These are phyloP conservation scores for Caenorhabditis sulstoni DNA, from an alignment of 2,888 invertebrate genomes.

Conservation along the genomic window DNA sequence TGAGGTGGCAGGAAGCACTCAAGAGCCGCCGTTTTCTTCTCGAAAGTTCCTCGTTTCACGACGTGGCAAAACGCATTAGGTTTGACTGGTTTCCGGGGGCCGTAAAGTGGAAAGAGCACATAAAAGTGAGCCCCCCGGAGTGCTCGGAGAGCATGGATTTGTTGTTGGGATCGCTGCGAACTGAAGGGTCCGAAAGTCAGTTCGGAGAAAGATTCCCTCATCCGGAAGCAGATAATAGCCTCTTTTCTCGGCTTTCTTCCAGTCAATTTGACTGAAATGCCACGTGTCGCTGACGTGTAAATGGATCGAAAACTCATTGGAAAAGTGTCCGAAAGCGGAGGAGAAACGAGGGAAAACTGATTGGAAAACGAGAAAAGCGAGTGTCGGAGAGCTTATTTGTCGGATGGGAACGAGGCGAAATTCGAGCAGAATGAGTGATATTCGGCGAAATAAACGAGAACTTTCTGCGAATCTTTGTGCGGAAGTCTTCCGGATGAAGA, in stretches of 20 bases:
- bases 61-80: neutral
- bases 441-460: neutral
- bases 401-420: neutral
- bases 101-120: neutral
- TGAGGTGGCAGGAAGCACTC: neutral
- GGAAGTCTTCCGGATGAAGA: too few species aligned
- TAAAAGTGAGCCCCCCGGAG: too few species aligned
- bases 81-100: neutral
- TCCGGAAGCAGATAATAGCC: too few species aligned
- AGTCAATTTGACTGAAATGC: too few species aligned
- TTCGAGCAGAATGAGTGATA: neutral
- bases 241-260: too few species aligned
- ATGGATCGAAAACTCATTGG: neutral
- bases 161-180: too few species aligned
- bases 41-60: neutral
- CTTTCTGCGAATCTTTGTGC: neutral
- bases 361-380: neutral
- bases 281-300: too few species aligned
- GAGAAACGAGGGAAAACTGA: neutral
- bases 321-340: neutral
- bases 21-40: too few species aligned
- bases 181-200: too few species aligned
- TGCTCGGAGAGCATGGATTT: too few species aligned
- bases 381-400: neutral
- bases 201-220: too few species aligned